Percentiles rank a stretch among this genome's conserved stretches.
phyloP scores from a whole-genome alignment of 2,113 vertebrate species.

The Falcunculus frontatus region DNA sequence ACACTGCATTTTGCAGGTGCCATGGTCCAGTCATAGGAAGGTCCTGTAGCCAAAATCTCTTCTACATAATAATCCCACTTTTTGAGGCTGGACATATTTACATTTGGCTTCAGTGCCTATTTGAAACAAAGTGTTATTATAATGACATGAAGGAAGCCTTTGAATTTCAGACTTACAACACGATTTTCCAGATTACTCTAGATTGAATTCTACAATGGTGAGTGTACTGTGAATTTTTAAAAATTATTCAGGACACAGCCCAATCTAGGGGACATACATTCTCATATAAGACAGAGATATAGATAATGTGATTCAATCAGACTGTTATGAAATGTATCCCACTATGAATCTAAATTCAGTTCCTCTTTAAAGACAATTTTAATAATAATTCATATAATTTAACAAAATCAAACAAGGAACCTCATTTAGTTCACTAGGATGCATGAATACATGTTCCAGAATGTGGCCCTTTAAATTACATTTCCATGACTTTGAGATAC shows the following conservation, averaged over 20 bases:
- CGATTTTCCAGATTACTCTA: background rate
- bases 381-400: background rate
- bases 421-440: background rate
- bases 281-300: background rate
- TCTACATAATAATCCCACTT: slow-evolving; percentile 95
- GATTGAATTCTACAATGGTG: background rate
- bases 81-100: slow-evolving; percentile 85
- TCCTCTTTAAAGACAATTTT: background rate
- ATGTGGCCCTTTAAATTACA: background rate
- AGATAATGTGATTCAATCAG: background rate
- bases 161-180: background rate
- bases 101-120: slow-evolving; percentile 86
- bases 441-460: background rate
- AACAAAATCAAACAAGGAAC: background rate
- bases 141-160: background rate
- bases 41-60: slow-evolving; percentile 90
- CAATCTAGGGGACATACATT: background rate
- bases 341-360: background rate
- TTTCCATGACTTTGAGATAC: background rate
- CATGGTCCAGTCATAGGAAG: slow-evolving; percentile 90
- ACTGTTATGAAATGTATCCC: background rate
- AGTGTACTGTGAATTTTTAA: background rate
- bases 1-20: slow-evolving; percentile 67
- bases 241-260: background rate
- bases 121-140: slow-evolving; percentile 22